Evolutionary conservation across 2,113 vertebrate genomes (phyloP).

Genomic region (Actenoides hombroni): DNA sequence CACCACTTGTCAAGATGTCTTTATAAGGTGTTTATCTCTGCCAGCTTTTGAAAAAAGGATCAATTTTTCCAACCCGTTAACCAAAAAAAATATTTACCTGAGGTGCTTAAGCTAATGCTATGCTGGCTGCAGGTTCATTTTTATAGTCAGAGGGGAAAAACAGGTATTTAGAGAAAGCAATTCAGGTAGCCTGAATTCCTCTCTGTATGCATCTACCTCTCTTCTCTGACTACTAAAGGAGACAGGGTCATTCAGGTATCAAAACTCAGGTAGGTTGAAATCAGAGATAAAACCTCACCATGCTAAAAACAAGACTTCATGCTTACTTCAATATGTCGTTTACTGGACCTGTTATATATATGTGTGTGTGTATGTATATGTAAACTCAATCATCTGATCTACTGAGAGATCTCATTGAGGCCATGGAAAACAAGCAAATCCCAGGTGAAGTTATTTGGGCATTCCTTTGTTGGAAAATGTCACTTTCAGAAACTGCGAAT

Average conservation of each 20-base stretch:
- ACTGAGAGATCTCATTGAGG: not conserved
- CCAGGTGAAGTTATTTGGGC: not conserved
- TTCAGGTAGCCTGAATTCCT: not conserved
- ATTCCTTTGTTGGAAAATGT: not conserved
- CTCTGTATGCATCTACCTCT: not conserved
- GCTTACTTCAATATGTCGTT: not conserved
- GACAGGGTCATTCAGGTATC: not conserved
- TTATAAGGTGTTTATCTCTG: not conserved
- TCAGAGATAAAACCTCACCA: not conserved
- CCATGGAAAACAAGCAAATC: not conserved
- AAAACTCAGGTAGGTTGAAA: not conserved
- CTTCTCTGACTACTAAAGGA: not conserved
- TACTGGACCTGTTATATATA: not conserved
- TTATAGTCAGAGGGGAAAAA: not conserved
- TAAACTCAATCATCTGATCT: not conserved
- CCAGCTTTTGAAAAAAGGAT: not conserved
- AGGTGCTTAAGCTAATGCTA: not conserved
- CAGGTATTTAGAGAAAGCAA: not conserved
- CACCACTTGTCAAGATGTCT: not conserved
- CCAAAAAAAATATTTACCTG: not conserved
- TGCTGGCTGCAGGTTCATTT: not conserved
- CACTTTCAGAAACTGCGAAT: not conserved
- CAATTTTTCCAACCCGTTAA: not conserved
- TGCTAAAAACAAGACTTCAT: not conserved
- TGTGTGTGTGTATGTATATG: too few species aligned